phyloP scores from a whole-genome alignment of 2,888 invertebrate genomes.

The Ditula angustiorana region DNA sequence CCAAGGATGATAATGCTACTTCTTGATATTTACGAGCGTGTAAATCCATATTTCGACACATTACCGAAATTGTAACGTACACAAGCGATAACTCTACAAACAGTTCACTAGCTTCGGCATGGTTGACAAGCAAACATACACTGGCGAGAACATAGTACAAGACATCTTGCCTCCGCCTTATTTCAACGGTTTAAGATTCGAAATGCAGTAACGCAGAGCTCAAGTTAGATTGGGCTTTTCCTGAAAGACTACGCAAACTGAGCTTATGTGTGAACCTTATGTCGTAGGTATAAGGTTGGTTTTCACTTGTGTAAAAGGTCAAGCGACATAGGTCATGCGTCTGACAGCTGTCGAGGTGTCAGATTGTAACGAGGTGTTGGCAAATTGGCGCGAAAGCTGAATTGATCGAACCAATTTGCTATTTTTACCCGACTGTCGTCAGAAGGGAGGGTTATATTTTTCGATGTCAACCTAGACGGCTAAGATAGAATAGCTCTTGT shows the following conservation, averaged over 20 bases:
- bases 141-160: not conserved
- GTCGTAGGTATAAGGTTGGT: not conserved
- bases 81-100: not conserved
- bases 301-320: not conserved
- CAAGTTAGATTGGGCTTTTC: not conserved
- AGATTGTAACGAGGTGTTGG: conserved; percentile 11
- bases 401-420: conserved; percentile 4
- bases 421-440: not conserved
- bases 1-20: too few species aligned
- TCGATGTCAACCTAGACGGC: too few species aligned
- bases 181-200: not conserved
- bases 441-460: too few species aligned
- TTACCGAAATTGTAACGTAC: not conserved
- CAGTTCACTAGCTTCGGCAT: not conserved
- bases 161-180: not conserved
- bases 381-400: conserved; percentile 23
- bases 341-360: conserved; percentile 21
- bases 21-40: too few species aligned
- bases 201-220: not conserved
- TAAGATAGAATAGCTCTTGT: too few species aligned
- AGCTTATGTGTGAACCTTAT: not conserved
- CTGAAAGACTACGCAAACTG: not conserved
- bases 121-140: not conserved
- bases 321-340: not conserved
- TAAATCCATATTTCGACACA: not conserved